A percentile compares a stretch with the other conserved stretches of the same genome.
Evolutionary conservation across 2,113 vertebrate species (phyloP).

Genomic region (Mola mola): DNA sequence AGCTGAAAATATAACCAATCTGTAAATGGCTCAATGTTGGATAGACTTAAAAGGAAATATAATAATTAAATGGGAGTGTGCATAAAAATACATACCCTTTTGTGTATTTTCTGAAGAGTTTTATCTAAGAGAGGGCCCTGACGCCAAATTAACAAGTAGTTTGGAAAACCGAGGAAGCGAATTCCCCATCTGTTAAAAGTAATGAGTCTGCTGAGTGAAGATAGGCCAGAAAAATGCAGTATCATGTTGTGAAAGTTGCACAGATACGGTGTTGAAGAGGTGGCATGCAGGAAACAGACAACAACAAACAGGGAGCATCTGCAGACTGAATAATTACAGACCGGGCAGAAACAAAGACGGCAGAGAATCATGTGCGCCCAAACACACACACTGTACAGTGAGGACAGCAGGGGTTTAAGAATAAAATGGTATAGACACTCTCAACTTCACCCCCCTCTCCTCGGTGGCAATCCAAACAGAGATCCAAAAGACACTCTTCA

Average conservation of each 20-base stretch:
- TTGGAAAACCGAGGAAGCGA: slow-evolving; percentile 17
- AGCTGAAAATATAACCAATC: too few species aligned
- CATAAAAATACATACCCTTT: background rate
- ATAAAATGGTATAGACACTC: slow-evolving; percentile 64
- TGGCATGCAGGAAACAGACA: slow-evolving; percentile 47
- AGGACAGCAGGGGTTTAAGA: slow-evolving; percentile 43
- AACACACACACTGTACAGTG: slow-evolving; percentile 15
- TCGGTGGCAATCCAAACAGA: slow-evolving; percentile 35
- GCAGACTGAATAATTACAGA: slow-evolving; percentile 74
- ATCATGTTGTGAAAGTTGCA: slow-evolving; percentile 35
- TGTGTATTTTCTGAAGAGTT: too few species aligned
- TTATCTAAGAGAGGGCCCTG: slow-evolving; percentile 2
- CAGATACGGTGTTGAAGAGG: slow-evolving; percentile 33
- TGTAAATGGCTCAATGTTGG: too few species aligned
- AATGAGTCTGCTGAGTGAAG: slow-evolving; percentile 39
- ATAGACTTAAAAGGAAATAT: too few species aligned
- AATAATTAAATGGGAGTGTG: background rate
- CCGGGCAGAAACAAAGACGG: slow-evolving; percentile 54
- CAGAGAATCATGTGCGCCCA: slow-evolving; percentile 29
- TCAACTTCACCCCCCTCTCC: slow-evolving; percentile 33
- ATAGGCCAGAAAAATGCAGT: background rate
- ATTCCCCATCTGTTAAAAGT: slow-evolving; percentile 29
- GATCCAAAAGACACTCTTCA: slow-evolving; percentile 53
- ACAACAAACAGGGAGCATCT: slow-evolving; percentile 67
- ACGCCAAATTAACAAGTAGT: slow-evolving; percentile 7